These are phyloP conservation scores for Alfaro cultratus DNA, from an alignment of 2,797 vertebrate genomes.

Conservation along the genomic window DNA sequence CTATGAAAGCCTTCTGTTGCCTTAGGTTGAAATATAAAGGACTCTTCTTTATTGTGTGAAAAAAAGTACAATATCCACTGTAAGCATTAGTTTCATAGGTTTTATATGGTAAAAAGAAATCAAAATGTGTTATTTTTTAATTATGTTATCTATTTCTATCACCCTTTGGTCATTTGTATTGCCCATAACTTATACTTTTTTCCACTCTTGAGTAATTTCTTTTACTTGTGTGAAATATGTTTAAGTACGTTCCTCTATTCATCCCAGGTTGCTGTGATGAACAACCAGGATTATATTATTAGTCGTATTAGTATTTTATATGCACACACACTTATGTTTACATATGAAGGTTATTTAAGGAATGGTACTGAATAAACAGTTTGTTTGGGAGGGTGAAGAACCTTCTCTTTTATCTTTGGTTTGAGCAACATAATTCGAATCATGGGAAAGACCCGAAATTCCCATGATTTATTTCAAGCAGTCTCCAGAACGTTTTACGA, in stretches of 20 bases:
- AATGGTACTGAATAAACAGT: not conserved
- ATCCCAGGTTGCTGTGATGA: not conserved
- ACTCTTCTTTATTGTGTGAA: too few relatives aligned
- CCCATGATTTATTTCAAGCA: not conserved
- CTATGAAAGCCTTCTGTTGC: not conserved
- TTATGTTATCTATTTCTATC: too few relatives aligned
- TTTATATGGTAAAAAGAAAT: too few relatives aligned
- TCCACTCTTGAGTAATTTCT: too few relatives aligned
- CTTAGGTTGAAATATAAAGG: not conserved
- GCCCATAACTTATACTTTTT: too few relatives aligned
- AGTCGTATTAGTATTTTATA: not conserved
- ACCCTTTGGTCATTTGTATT: too few relatives aligned
- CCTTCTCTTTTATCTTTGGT: not conserved
- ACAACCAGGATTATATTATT: not conserved
- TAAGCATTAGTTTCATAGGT: too few relatives aligned
- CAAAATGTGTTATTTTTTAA: too few relatives aligned
- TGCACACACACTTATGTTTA: not conserved
- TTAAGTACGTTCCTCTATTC: too few relatives aligned
- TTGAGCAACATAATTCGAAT: not conserved
- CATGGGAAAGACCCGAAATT: not conserved
- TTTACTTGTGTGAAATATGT: too few relatives aligned
- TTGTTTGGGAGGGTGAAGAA: not conserved
- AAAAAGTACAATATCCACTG: too few relatives aligned
- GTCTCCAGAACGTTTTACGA: conserved; percentile 21
- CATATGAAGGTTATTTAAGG: not conserved